Percentiles rank a stretch among this genome's conserved stretches.
These are phyloP conservation scores for Scaptomyza flava DNA, from an alignment of 2,888 invertebrate species.

Conservation along the genomic window DNA sequence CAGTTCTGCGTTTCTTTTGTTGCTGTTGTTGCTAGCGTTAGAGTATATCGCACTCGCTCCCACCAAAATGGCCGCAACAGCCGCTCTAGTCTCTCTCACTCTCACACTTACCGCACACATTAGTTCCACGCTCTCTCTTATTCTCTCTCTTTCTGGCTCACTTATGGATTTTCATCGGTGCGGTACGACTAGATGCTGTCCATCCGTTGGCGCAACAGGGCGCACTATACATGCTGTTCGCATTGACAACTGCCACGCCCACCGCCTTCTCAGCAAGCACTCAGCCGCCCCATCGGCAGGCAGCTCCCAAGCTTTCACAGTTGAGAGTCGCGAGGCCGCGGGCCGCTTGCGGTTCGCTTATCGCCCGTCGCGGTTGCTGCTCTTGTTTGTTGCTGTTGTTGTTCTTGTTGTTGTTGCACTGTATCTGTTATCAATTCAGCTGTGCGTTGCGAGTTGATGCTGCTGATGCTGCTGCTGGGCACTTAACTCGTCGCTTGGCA, in stretches of 20 bases:
- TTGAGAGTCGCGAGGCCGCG: constrained; percentile 60
- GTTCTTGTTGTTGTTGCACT: constrained; percentile 30
- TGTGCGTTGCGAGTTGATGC: constrained; percentile 43
- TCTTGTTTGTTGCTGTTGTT: constrained; percentile 6
- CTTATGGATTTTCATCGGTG: constrained; percentile 33
- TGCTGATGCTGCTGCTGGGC: constrained; percentile 31
- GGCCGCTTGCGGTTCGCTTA: constrained; percentile 64
- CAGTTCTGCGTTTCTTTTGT: constrained; percentile 18
- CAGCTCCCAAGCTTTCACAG: constrained; percentile 36
- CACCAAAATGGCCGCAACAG: constrained; percentile 79
- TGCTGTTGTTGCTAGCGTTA: constrained; percentile 30
- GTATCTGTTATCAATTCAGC: constrained; percentile 69
- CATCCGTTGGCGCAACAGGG: constrained; percentile 67
- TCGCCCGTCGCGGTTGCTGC: constrained; percentile 56
- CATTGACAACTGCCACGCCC: constrained; percentile 63
- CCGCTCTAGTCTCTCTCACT: constrained; percentile 35
- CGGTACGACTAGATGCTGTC: constrained; percentile 46
- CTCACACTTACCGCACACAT: constrained; percentile 2
- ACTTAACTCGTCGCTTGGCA: constrained; percentile 69
- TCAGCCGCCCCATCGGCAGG: constrained; percentile 43
- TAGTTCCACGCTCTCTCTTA: neutral
- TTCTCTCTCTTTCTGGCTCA: constrained; percentile 25
- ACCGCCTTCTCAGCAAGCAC: constrained; percentile 9
- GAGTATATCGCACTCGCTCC: constrained; percentile 67
- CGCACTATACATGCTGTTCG: constrained; percentile 52